phyloP scores from a whole-genome alignment of 2,113 vertebrate species.

The Saccopteryx bilineata region DNA sequence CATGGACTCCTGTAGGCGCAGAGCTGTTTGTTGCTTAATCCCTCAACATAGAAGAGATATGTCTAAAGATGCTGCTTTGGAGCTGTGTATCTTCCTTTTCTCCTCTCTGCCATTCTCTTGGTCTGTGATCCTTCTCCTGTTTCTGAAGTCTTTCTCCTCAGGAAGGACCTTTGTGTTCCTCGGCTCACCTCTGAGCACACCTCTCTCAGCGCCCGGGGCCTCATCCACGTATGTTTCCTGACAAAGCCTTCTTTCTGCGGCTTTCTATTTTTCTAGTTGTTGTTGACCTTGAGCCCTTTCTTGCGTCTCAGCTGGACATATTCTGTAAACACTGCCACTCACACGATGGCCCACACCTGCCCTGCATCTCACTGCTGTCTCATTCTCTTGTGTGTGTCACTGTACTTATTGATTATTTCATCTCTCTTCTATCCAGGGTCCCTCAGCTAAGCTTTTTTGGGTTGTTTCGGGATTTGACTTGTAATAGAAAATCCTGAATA shows the following conservation, averaged over 20 bases:
- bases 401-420: slow-evolving; percentile 75
- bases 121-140: neutral
- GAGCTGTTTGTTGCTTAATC: neutral
- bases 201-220: neutral
- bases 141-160: neutral
- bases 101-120: neutral
- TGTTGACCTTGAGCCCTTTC: slow-evolving; percentile 49
- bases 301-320: neutral
- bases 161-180: neutral
- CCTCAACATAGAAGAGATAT: neutral
- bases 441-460: slow-evolving; percentile 14
- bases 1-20: neutral
- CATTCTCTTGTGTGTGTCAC: slow-evolving; percentile 55
- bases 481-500: slow-evolving; percentile 47
- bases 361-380: slow-evolving; percentile 39
- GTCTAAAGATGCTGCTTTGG: neutral
- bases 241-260: neutral
- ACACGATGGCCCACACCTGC: slow-evolving; percentile 17
- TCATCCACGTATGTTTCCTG: neutral
- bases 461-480: slow-evolving; percentile 63
- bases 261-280: slow-evolving; percentile 47
- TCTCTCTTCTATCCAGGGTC: slow-evolving; percentile 40
- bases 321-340: slow-evolving; percentile 62
- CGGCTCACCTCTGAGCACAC: neutral
- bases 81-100: neutral